Base-by-base conservation (phyloP, 2,888 invertebrate species). In the Lochmaea crataegi region DNA sequence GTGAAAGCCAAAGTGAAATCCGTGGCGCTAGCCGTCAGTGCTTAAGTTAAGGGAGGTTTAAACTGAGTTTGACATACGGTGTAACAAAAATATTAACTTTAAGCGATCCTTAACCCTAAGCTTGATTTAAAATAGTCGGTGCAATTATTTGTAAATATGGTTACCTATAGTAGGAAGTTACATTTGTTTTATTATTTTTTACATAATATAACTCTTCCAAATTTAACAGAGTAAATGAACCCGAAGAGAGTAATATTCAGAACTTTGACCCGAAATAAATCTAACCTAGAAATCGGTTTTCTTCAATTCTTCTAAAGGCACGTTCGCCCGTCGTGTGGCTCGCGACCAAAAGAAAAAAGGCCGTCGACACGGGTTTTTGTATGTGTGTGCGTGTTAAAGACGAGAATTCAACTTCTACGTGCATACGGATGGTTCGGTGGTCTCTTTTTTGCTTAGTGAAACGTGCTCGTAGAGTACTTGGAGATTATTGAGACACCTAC, bases 261-360 rank as follows among this genome's bases (percentile, higher is more conserved):
- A 64, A 38, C 70, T 70, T 70, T 70, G 70, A 70, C 70, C 70
- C 57, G 41, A 45, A 57, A 65, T 26, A 64, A 65, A 26, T 45
- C 53, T 64, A 65, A 65, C 58, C 57, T 65, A 68, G 60, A 68
- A 45, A 48, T 51, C 57, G 38, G 22, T 26, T 61, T 38, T 51
- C 63, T 48, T 32, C 53, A 64, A 71, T 32, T 60, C 16, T 64
- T 64, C 63, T 22, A 48, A 68, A 69, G 66, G 72, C 75, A 76
- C 75, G 75, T 76, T 73, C 68, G 56, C 14, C 56, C 22, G 70
- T 70, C 32, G 41, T 61, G 26, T 11, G 68, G 64, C 70, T 70
- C 64, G 73, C 65, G 73, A 69, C 73, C 64, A 69, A 56, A 26
- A 68, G 72, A 58, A 60, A 32, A 64, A 69, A 70, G 64, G 57